Percentiles rank a stretch among this genome's conserved stretches.
These are phyloP conservation scores for Orcinus orca DNA, from an alignment of 2,113 vertebrate species.

Conservation along the genomic window DNA sequence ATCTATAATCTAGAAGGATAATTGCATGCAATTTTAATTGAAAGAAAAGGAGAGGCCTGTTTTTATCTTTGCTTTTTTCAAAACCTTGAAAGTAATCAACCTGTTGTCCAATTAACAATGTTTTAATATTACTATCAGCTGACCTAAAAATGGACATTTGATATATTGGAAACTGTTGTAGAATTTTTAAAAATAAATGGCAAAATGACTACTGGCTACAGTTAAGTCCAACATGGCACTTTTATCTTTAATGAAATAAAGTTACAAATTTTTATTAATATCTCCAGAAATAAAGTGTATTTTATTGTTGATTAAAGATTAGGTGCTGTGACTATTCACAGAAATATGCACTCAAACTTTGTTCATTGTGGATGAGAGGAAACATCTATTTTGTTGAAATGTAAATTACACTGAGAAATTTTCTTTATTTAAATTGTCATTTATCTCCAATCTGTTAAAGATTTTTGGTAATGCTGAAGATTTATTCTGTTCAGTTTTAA, in stretches of 20 bases:
- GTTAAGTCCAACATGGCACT: slow-evolving; percentile 49
- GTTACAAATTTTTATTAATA: slow-evolving; percentile 67
- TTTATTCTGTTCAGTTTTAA: slow-evolving; percentile 60
- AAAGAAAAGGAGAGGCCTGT: slow-evolving; percentile 81
- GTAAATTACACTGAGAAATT: slow-evolving; percentile 66
- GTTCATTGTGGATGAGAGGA: slow-evolving; percentile 67
- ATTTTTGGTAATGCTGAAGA: slow-evolving; percentile 35
- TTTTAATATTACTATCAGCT: slow-evolving; percentile 58
- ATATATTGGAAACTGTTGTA: slow-evolving; percentile 37
- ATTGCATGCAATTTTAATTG: slow-evolving; percentile 92
- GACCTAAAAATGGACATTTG: slow-evolving; percentile 38
- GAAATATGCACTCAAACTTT: slow-evolving; percentile 71
- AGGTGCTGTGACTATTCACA: slow-evolving; percentile 61
- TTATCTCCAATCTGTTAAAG: slow-evolving; percentile 65
- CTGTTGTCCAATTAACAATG: slow-evolving; percentile 9
- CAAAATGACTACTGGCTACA: slow-evolving; percentile 50
- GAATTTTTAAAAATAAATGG: slow-evolving; percentile 62
- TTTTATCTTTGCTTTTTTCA: slow-evolving; percentile 83
- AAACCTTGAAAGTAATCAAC: slow-evolving; percentile 80
- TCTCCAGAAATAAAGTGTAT: slow-evolving; percentile 40
- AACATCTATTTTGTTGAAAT: slow-evolving; percentile 70
- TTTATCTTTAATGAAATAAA: slow-evolving; percentile 63
- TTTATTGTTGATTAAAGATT: slow-evolving; percentile 68
- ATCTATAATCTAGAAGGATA: slow-evolving; percentile 90
- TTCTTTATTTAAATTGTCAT: slow-evolving; percentile 72